Base-by-base conservation (phyloP, 2,888 invertebrate species). In the Patella pellucida region DNA sequence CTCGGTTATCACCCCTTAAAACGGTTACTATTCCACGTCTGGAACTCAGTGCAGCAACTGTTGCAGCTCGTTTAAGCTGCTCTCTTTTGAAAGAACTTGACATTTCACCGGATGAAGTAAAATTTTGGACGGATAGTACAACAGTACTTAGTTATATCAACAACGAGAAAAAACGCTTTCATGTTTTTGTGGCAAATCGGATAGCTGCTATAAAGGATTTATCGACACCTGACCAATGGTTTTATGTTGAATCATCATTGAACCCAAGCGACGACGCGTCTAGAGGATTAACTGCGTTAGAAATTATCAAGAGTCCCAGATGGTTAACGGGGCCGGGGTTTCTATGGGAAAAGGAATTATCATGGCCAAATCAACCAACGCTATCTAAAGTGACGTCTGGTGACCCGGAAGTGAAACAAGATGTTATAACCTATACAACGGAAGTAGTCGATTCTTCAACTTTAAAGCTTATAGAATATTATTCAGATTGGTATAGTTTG, bases 161-260 rank as follows among this genome's bases (percentile, higher is more conserved):
- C 19, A 68, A 50, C 41, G 68, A 73, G 16, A n/a, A 19, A 12
- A 73, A 68, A 52, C 27, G 74, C 72, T 74, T 71, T 19, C 74
- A 71, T 19, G 52, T 27, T 15, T 71, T 74, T 52, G 74, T 74
- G 16, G 74, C 74, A 16, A 74, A 74, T 71, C 69, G 74, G 9
- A 41, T 74, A 12, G n/a, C 50, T 41, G 2, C 23, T 23, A 73
- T 68, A 27, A 56, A 11, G 23, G 23, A 73, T n/a, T 23, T 16
- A 41, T 27, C 11, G 67, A 71, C 23, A n/a, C n/a, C 50, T 9
- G 15, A 52, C 12, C 62, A 74, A 16, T 56, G 56, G 70, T n/a
- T 16, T 7, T 70, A 70, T 62, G 74, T 74, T 3, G 52, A 52
- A 51, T 56, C 70, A 7, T 31, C 12, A 52, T 3, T 27, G 12